Percentiles rank a stretch among this genome's conserved stretches.
Evolutionary conservation across 2,888 invertebrate species (phyloP).

Genomic region (Chrysodeixis includens): DNA sequence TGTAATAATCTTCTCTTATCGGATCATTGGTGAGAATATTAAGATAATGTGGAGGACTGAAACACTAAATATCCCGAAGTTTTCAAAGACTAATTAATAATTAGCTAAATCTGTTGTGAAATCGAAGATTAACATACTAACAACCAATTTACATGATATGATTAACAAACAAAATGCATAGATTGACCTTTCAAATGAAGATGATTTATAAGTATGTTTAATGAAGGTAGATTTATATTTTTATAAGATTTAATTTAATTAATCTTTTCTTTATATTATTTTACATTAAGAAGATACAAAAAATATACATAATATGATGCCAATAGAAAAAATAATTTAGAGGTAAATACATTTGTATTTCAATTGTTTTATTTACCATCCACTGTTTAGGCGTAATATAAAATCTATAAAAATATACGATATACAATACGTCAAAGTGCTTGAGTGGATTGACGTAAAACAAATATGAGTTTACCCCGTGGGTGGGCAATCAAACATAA

Average conservation of each 20-base stretch:
- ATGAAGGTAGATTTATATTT: too few species aligned
- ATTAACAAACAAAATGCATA: too few species aligned
- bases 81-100: neutral
- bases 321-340: neutral
- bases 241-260: too few species aligned
- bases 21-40: neutral
- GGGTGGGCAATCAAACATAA: neutral
- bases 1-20: neutral
- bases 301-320: too few species aligned
- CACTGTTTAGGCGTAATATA: neutral
- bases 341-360: neutral
- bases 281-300: too few species aligned
- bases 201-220: too few species aligned
- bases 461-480: neutral
- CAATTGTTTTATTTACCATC: neutral
- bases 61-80: neutral
- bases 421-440: neutral
- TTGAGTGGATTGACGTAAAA: slow-evolving; percentile 1
- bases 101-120: neutral
- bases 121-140: too few species aligned
- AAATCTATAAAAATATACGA: neutral
- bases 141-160: too few species aligned
- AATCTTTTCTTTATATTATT: too few species aligned
- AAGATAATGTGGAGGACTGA: neutral
- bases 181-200: too few species aligned